Conservation (phyloP, 2,113 vertebrate species). For the Brienomyrus brachyistius region DNA sequence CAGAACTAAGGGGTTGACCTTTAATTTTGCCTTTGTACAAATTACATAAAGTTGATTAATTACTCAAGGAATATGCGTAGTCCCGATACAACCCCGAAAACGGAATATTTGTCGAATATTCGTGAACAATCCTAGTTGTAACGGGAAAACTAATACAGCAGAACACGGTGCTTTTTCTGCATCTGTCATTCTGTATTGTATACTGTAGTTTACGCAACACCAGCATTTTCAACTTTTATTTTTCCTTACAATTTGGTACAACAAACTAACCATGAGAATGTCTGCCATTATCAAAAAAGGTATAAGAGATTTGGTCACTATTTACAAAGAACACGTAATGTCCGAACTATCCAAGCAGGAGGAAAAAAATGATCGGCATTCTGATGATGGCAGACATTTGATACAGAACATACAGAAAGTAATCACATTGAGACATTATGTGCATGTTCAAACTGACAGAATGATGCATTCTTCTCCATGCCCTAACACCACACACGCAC, state of each 20-base stretch:
- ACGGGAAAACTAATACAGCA: not conserved
- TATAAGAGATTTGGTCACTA: slow-evolving; percentile 81
- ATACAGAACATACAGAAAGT: slow-evolving; percentile 52
- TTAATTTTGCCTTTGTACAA: slow-evolving; percentile 61
- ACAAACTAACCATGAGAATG: slow-evolving; percentile 68
- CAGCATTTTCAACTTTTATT: slow-evolving; percentile 59
- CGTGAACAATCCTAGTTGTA: not conserved
- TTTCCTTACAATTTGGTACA: slow-evolving; percentile 69
- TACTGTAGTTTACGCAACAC: slow-evolving; percentile 63
- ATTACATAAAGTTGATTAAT: slow-evolving; percentile 40
- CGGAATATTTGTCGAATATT: not conserved
- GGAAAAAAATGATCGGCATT: slow-evolving; percentile 46
- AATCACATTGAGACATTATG: slow-evolving; percentile 44
- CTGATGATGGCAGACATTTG: slow-evolving; percentile 74
- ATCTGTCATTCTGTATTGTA: not conserved
- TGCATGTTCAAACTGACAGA: slow-evolving; percentile 52
- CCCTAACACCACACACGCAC: slow-evolving; percentile 54
- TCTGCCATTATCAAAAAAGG: slow-evolving; percentile 70
- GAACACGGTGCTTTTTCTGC: slow-evolving; percentile 18
- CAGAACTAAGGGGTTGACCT: slow-evolving; percentile 70
- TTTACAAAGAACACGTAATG: slow-evolving; percentile 78
- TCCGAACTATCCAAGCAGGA: slow-evolving; percentile 70
- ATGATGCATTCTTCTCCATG: slow-evolving; percentile 43
- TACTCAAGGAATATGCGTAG: not conserved
- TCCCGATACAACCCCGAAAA: not conserved